These are phyloP conservation scores for Watsonalla binaria DNA, from an alignment of 2,888 invertebrate genomes.

Conservation along the genomic window DNA sequence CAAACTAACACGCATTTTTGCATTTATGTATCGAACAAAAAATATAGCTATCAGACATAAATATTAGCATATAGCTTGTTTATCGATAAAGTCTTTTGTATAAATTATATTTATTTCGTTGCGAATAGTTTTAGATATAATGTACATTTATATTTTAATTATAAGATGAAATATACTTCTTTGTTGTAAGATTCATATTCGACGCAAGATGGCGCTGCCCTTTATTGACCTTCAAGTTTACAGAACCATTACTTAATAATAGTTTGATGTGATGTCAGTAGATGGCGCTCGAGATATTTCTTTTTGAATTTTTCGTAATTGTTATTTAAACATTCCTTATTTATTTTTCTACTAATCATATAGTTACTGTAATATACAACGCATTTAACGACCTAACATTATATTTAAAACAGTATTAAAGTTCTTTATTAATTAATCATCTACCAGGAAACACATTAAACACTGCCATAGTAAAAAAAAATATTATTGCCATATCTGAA, in stretches of 20 bases:
- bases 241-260: background rate
- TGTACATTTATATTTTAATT: background rate
- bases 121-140: background rate
- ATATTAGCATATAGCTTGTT: background rate
- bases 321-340: conserved; percentile 37
- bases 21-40: too few species aligned
- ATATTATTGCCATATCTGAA: conserved; percentile 21
- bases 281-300: too few species aligned
- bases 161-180: background rate
- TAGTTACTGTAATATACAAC: conserved; percentile 40
- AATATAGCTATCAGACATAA: background rate
- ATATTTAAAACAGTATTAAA: conserved; percentile 55
- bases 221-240: too few species aligned
- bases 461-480: conserved; percentile 21
- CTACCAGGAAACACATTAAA: conserved; percentile 25
- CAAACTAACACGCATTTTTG: too few species aligned
- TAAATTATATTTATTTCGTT: background rate
- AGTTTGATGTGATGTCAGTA: background rate
- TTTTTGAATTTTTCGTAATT: conserved; percentile 7
- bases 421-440: conserved; percentile 26
- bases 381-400: conserved; percentile 55
- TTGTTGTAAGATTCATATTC: background rate
- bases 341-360: conserved; percentile 31
- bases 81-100: background rate
- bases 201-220: background rate